Evolutionary conservation across 2,888 invertebrate species (phyloP), one percentile per base, ranked within the genome.

Genomic region (Dermolepida albohirtum): DNA sequence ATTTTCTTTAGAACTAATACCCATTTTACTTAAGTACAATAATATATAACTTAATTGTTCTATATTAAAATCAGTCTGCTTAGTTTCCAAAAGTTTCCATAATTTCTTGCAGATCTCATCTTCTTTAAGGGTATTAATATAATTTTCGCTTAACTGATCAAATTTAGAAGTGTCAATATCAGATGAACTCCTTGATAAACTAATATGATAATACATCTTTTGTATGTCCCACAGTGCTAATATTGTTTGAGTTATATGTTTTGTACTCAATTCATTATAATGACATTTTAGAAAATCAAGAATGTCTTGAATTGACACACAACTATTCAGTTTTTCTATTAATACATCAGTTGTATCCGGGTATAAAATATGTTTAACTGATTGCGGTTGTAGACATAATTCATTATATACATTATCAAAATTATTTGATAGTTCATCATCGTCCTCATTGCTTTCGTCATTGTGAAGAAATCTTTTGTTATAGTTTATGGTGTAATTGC

Each of bases 21-120:
- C 85, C 72, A 87, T 79, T 77, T 85, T 85, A 49, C 80, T 82
- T 52, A 87, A 77, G 72, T 86, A 86, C 14, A 86, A 77, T 27
- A 85, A 78, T 62, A 82, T 78, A 69, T 83, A 84, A 70, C 85
- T 84, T 40, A 84, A 73, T 39, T 82, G 82, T 40, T 84, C 77
- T 0, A 77, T 51, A 70, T 82, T 78, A 76, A 86, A 83, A 2
- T 77, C 40, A 5, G 73, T 22, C 27, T 81, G 70, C 14, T 80
- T 77, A 4, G 77, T 47, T 5, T 77, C 74, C 11, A 86, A 74
- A 2, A 72, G 22, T 1, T 77, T 59, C 14, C 82, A 62, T 44
- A 84, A 70, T 49, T 71, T 69, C 43, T 73, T 68, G 73, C 83
- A 84, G 67, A 78, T 77, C 65, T 70, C 51, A 68, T 80, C 76